A percentile compares a stretch with the other conserved stretches of the same genome.
phyloP scores from a whole-genome alignment of 2,888 invertebrate species.

The Drosophila histrio region DNA sequence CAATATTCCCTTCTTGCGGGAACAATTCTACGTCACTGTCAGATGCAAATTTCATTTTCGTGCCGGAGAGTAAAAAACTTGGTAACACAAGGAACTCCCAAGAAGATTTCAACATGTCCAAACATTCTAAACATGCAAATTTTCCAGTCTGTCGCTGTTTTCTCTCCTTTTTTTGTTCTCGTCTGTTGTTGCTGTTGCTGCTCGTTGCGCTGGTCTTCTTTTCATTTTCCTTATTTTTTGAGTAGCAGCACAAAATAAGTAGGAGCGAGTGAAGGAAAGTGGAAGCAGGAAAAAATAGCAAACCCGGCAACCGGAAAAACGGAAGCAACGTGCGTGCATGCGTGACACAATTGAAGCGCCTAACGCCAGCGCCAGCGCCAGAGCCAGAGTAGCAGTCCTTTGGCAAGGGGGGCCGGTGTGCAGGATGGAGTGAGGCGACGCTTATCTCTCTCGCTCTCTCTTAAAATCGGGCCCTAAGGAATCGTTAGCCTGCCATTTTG shows the following conservation, averaged over 20 bases:
- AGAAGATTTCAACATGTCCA: conserved; percentile 80
- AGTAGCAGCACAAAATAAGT: conserved; percentile 38
- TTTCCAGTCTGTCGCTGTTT: conserved; percentile 80
- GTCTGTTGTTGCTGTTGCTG: conserved; percentile 22
- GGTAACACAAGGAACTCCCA: conserved; percentile 64
- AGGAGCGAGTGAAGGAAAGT: conserved; percentile 23
- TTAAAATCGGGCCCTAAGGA: conserved; percentile 71
- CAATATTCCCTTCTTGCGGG: conserved; percentile 13
- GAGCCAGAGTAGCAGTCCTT: background rate
- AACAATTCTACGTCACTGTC: conserved; percentile 61
- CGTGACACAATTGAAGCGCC: conserved; percentile 81
- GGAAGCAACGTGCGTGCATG: conserved; percentile 82
- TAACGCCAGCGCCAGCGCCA: conserved; percentile 38
- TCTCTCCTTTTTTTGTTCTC: conserved; percentile 12
- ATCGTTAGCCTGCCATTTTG: conserved; percentile 75
- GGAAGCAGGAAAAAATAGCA: conserved; percentile 66
- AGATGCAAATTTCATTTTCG: conserved; percentile 74
- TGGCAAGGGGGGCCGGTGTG: background rate
- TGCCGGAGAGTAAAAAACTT: conserved; percentile 36
- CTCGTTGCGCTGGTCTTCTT: conserved; percentile 23
- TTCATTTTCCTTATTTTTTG: conserved; percentile 19
- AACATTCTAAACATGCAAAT: conserved; percentile 78
- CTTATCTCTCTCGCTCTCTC: conserved; percentile 57
- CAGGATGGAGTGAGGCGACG: conserved; percentile 27
- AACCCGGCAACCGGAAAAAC: conserved; percentile 81